Evolutionary conservation across 2,113 vertebrate genomes (phyloP).

Genomic region (Labrus mixtus): DNA sequence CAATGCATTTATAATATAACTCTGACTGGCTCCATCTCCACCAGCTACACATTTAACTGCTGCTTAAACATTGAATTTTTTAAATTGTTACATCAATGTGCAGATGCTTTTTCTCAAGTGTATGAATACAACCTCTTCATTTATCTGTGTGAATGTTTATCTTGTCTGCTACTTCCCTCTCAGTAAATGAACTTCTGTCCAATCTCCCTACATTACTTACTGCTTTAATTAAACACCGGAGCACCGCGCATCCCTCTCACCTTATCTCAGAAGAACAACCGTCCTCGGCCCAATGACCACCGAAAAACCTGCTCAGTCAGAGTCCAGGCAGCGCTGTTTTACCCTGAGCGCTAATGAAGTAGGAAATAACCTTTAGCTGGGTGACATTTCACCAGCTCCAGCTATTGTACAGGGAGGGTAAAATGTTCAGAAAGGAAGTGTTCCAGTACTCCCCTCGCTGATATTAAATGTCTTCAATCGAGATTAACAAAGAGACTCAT

Average conservation of each 20-base stretch:
- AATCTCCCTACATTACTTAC: conserved; percentile 11
- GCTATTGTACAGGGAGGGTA: conserved; percentile 33
- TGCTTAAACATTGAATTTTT: no score
- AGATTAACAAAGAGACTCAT: neutral
- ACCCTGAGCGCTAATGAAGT: conserved; percentile 36
- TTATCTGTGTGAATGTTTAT: neutral
- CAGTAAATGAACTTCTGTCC: neutral
- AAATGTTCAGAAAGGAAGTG: conserved; percentile 19
- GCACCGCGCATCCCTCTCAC: conserved; percentile 4
- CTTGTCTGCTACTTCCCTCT: neutral
- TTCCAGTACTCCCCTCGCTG: neutral
- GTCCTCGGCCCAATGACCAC: conserved; percentile 37
- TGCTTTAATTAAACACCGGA: conserved; percentile 18
- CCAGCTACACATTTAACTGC: no score
- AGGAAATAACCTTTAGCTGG: conserved; percentile 67
- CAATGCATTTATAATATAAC: neutral
- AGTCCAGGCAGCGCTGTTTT: conserved; percentile 24
- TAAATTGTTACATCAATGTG: no score
- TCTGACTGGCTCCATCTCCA: no score
- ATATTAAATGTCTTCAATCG: conserved; percentile 2
- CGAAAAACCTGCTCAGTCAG: conserved; percentile 20
- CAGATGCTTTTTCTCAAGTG: neutral
- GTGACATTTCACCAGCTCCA: conserved; percentile 70
- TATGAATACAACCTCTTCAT: neutral
- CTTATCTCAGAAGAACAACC: conserved; percentile 18